Base-by-base conservation (phyloP, 2,113 vertebrate species). In the Malurus elegans region DNA sequence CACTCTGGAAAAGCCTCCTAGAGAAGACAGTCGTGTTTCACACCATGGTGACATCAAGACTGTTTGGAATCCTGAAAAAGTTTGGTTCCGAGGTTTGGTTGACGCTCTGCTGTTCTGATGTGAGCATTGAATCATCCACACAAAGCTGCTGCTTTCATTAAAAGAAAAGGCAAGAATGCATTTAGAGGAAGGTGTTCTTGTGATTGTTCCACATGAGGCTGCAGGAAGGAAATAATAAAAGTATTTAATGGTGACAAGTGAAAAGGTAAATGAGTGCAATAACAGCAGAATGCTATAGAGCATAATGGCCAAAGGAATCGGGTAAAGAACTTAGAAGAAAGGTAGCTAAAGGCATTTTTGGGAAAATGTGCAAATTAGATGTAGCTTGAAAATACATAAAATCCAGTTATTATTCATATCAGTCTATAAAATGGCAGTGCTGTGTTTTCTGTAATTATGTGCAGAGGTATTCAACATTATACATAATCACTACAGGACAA, bases 11-110 rank as follows among this genome's bases (percentile, higher is more conserved):
- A 44, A 40, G 8, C 12, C 14, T 7, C 9, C 5, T 0, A 29
- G 23, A 24, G 18, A 10, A 6, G 5, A 11, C 4, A 8, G 0
- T 5, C 3, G 10, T 19, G 20, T 56, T n/a, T 81, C 21, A 4
- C 21, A 1, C 13, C 14, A 0, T 2, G 2, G 23, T 44, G 32
- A 24, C 10, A 25, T 8, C 2, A 18, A 19, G 24, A 5, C 3
- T 7, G 9, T 24, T 67, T 5, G 40, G 15, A 48, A 15, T 6
- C 20, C 8, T 7, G 8, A 44, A 8, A 14, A 3, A 10, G 21
- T 26, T 48, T 12, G 18, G 36, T 34, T 6, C 26, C 9, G 0
- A 21, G 10, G 6, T 18, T 26, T 58, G 45, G 24, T 8, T 15
- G 1, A 7, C 4, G 6, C 14, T 12, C 14, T 7, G 58, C 64